Base-by-base conservation (phyloP, 2,888 invertebrate genomes). In the Osedax frankpressi region DNA sequence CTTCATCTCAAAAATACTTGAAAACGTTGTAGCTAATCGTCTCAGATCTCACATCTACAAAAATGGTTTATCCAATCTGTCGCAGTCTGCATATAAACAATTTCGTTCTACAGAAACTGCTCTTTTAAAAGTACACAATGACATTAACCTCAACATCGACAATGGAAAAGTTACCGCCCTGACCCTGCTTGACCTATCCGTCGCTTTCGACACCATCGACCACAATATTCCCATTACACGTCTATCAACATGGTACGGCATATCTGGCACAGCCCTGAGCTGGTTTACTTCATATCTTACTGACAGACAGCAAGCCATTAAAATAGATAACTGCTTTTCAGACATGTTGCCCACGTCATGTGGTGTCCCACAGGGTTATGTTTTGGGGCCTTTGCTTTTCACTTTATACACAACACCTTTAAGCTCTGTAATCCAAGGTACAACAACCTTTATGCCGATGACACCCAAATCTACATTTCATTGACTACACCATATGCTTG, bases 201-300 rank as follows among this genome's bases (percentile, higher is more conserved):
- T n/a, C n/a, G n/a, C n/a, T n/a, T n/a, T n/a, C n/a, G n/a, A n/a
- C n/a, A n/a, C n/a, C n/a, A n/a, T n/a, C n/a, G n/a, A n/a, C n/a
- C n/a, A n/a, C n/a, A 25, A 3, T 19, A 68, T 14, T 1, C 27
- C 11, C 6, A 68, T 6, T 1, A n/a, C 24, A 25, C 69, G 69
- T 19, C 2, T 68, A 3, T 68, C 69, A 1, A 27, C 28, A 11
- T 68, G 25, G 26, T 68, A 68, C 1, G 69, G 25, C 26, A 68
- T 68, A 26, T 68, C 68, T 3, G 25, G 68, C 1, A 1, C 68
- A 68, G 3, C 2, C 28, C 28, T 68, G 1, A 28, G 1, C 69
- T 68, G 28, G 69, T 68, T n/a, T 68, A 26, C 69, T n/a, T 1
- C 67, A 24, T 67, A 67, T 26, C 25, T 67, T n/a, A n/a, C n/a